phyloP scores from a whole-genome alignment of 2,113 vertebrate genomes.

The Chionis minor region DNA sequence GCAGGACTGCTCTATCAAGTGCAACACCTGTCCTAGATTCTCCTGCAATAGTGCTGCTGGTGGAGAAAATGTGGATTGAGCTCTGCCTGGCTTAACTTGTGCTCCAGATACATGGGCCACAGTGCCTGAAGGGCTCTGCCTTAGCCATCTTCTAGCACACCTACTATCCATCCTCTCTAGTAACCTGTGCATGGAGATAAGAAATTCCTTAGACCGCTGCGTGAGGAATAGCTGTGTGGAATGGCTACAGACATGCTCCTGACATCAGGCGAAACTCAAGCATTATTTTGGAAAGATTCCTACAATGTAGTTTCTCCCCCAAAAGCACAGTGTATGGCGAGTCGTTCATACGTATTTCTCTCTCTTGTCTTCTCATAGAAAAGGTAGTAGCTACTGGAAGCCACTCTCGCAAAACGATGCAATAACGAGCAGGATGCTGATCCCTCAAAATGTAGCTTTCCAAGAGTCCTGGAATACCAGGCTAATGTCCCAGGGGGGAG shows the following conservation, averaged over 20 bases:
- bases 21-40: neutral
- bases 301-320: neutral
- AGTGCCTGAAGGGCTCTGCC: neutral
- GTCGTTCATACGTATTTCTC: neutral
- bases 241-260: neutral
- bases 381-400: neutral
- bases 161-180: no score
- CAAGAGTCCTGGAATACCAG: neutral
- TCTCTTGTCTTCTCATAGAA: neutral
- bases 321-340: neutral
- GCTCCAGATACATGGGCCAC: accelerated
- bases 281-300: neutral
- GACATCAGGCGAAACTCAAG: neutral
- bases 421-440: neutral
- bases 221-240: neutral
- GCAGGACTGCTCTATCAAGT: neutral
- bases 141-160: neutral
- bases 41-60: neutral
- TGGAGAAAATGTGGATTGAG: neutral
- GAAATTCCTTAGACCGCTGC: neutral
- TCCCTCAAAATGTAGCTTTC: neutral
- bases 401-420: neutral
- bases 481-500: neutral
- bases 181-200: neutral
- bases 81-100: neutral